Evolutionary conservation across 2,113 vertebrate genomes (phyloP), one percentile per base, ranked within the genome.

Genomic region (Rallus limicola): DNA sequence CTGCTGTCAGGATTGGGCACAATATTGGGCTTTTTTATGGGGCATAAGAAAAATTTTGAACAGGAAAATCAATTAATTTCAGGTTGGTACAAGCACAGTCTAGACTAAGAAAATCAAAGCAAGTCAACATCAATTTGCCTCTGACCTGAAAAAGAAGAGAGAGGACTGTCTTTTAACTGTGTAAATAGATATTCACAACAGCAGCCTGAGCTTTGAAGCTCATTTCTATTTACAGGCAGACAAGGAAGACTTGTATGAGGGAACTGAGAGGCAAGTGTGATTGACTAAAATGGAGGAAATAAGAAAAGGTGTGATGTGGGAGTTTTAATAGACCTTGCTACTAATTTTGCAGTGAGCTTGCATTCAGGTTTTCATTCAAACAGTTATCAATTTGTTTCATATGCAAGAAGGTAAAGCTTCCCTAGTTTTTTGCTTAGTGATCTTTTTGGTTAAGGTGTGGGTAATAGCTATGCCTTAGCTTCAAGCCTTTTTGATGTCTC

Each of bases 21-120:
- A 67, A 21, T 1, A 2, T 28, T 68, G 75, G 33, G 13, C 13
- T 69, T 81, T 93, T 79, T 62, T 31, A 40, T 15, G n/a, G 29
- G 11, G 4, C 82, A 11, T 64, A 93, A 94, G 55, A 28, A 86
- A 92, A 65, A 21, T 21, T 83, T 62, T 85, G 19, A 88, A 83
- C 15, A 64, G 46, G 62, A 85, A 93, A 90, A 89, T 42, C 36
- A 72, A 90, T 82, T 74, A 50, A 92, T 82, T 93, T 94, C 74
- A 80, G 56, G 62, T 75, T 90, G 82, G 11, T 80, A 23, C 68
- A 90, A 94, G 56, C 38, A 90, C 63, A 90, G 70, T 52, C 93
- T 93, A 96, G 48, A 75, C 86, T 55, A 89, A 88, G 70, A 87
- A 85, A 96, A 96, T 92, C 87, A 94, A 95, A 96, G 63, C 58